These are phyloP conservation scores for Rhea pennata DNA, from an alignment of 2,113 vertebrate genomes.

Conservation along the genomic window DNA sequence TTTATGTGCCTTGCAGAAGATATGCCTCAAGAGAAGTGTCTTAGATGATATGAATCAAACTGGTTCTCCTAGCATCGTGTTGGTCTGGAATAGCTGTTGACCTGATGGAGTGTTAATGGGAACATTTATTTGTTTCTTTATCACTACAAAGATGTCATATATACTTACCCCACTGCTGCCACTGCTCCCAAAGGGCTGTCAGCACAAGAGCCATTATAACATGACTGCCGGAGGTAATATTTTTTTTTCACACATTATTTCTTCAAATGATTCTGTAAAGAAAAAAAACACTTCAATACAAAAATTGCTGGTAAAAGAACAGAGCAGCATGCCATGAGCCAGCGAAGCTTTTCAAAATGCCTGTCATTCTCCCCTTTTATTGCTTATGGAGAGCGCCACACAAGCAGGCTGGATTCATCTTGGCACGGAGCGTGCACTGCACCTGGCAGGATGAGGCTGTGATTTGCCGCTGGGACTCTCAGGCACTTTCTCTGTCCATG, in stretches of 20 bases:
- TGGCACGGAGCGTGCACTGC: not conserved
- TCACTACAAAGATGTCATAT: constrained; percentile 74
- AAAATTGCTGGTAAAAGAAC: constrained; percentile 39
- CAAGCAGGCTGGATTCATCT: accelerated
- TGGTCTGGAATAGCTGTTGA: constrained; percentile 70
- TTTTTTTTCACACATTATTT: constrained; percentile 18
- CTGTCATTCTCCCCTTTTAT: not conserved
- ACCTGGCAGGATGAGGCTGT: not conserved
- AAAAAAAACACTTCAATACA: not conserved
- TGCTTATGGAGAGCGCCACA: not conserved
- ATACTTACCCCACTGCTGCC: constrained; percentile 65
- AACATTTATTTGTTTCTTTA: constrained; percentile 77
- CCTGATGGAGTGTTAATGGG: constrained; percentile 73
- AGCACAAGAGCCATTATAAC: constrained; percentile 71
- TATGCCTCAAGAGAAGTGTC: constrained; percentile 35
- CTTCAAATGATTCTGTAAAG: constrained; percentile 50
- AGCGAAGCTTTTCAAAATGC: not conserved
- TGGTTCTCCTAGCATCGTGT: not conserved
- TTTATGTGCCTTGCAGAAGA: constrained; percentile 61
- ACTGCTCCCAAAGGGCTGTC: constrained; percentile 71
- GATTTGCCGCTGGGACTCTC: not conserved
- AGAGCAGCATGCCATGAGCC: not conserved
- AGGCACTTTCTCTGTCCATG: accelerated
- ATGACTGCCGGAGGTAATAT: constrained; percentile 56
- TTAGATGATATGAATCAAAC: constrained; percentile 64